phyloP scores from a whole-genome alignment of 1,140 invertebrate species.

The Aporrectodea caliginosa region DNA sequence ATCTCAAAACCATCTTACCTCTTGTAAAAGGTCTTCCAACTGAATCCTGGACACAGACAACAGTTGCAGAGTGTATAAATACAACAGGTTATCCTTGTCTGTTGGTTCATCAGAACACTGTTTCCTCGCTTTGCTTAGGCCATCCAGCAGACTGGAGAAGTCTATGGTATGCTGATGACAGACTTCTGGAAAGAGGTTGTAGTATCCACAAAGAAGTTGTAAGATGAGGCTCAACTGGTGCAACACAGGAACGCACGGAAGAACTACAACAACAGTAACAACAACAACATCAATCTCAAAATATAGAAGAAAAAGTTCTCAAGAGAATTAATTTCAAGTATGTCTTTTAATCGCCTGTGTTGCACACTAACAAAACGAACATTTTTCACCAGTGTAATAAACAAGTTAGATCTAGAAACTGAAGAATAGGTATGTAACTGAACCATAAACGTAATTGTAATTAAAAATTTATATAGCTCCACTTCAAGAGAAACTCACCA shows the following conservation, averaged over 20 bases:
- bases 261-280: background rate
- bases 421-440: too few species aligned
- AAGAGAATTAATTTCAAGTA: too few species aligned
- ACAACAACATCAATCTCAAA: too few species aligned
- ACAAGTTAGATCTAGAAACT: too few species aligned
- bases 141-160: background rate
- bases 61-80: background rate
- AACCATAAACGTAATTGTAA: too few species aligned
- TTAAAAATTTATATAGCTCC: too few species aligned
- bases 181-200: background rate
- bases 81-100: background rate
- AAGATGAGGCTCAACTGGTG: background rate
- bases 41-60: background rate
- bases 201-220: background rate
- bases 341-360: too few species aligned
- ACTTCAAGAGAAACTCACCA: too few species aligned
- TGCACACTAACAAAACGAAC: too few species aligned
- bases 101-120: background rate
- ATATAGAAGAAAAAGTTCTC: too few species aligned
- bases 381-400: too few species aligned
- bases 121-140: background rate
- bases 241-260: background rate
- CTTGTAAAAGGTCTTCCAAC: background rate
- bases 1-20: too few species aligned
- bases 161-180: background rate